Evolutionary conservation across 2,797 vertebrate genomes (phyloP), one percentile per base, ranked within the genome.

Genomic region (Tapera naevia): DNA sequence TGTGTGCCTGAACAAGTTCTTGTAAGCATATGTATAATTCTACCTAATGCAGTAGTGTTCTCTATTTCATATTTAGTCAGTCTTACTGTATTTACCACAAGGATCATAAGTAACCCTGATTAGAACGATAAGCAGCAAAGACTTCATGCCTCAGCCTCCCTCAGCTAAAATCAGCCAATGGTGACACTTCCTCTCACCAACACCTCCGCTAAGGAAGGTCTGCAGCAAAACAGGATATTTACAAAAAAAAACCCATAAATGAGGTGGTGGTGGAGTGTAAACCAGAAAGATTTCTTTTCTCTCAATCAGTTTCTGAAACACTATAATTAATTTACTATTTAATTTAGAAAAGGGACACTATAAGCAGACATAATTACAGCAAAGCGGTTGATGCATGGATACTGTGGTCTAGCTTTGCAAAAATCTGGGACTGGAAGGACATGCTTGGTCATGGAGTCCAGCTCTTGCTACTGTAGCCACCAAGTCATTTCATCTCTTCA

Each of bases 211-310:
- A 56, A 96, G 89, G 60, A 66, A 83, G 70, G 30, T 57, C 41
- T 88, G 74, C 78, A 94, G 88, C 91, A 93, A 93, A 96, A 93
- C 93, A 93, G 86, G 90, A 87, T 92, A 88, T 89, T 91, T 87
- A 91, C 10, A 3, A 89, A 91, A 82, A 66, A 13, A 2, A 4
- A n/a, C n/a, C n/a, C 5, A 2, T 56, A 80, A 70, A 80, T 71
- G 33, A 87, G 76, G 75, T 83, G 35, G 41, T 57, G 73, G 62
- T 86, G 58, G 79, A 92, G 23, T 69, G 30, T 54, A 84, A 89
- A 70, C 43, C 58, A 90, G 43, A 66, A 78, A 84, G n/a, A 70
- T 45, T 84, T 28, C n/a, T 54, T 83, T 86, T 53, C 32, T 66
- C 62, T 80, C 53, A 21, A 74, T 69, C 37, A 22, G 66, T 60